Evolutionary conservation across 2,113 vertebrate genomes (phyloP).

Genomic region (Etheostoma cragini): DNA sequence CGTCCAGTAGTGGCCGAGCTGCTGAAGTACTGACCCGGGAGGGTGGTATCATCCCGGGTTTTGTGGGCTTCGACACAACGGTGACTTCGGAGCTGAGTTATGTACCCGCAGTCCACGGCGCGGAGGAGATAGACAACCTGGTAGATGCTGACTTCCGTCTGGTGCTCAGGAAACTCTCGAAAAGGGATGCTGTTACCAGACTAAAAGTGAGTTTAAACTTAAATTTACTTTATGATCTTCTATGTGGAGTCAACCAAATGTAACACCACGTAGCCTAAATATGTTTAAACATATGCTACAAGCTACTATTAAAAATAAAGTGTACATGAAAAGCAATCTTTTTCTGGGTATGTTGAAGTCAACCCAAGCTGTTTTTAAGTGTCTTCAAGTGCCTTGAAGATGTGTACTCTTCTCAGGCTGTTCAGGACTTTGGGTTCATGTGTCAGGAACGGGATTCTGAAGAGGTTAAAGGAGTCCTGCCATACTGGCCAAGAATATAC

Average conservation of each 20-base stretch:
- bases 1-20: conserved; percentile 95
- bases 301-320: neutral
- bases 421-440: conserved; percentile 96
- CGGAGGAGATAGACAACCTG: conserved; percentile 95
- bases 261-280: neutral
- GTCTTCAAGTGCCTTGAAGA: neutral
- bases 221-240: too few relatives aligned
- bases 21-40: conserved; percentile 95
- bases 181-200: conserved; percentile 94
- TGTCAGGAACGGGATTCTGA: conserved; percentile 93
- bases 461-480: conserved; percentile 95
- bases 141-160: conserved; percentile 97
- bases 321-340: neutral
- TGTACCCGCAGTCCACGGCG: conserved; percentile 94
- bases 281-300: neutral
- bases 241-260: neutral
- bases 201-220: conserved; percentile 87
- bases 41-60: conserved; percentile 92
- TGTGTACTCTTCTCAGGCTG: conserved; percentile 84
- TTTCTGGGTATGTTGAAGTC: neutral
- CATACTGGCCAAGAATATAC: conserved; percentile 98
- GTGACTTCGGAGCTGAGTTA: conserved; percentile 90
- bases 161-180: conserved; percentile 95
- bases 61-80: conserved; percentile 92
- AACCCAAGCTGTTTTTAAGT: neutral